phyloP scores from a whole-genome alignment of 2,888 invertebrate species.

The Periphyllus acericola region DNA sequence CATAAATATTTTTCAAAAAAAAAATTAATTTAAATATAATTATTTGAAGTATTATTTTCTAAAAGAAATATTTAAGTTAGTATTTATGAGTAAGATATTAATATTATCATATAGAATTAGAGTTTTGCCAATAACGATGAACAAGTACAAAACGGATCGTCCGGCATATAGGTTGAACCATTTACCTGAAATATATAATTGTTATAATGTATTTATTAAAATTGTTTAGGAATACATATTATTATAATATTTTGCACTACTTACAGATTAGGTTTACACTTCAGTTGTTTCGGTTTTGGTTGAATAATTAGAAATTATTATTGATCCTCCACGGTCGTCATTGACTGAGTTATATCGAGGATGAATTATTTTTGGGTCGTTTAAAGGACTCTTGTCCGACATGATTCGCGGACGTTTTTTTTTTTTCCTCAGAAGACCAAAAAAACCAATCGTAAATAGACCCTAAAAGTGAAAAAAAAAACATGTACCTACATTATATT shows the following conservation, averaged over 20 bases:
- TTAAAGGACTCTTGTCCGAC: conserved; percentile 50
- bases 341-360: conserved; percentile 55
- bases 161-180: background rate
- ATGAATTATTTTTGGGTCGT: conserved; percentile 41
- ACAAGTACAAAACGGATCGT: background rate
- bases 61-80: background rate
- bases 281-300: conserved; percentile 30
- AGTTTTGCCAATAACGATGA: background rate
- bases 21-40: background rate
- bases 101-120: background rate
- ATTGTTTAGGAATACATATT: background rate
- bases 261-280: conserved; percentile 17
- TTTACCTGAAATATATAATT: conserved; percentile 17
- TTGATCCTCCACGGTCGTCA: conserved; percentile 26
- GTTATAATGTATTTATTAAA: background rate
- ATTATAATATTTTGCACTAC: background rate
- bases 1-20: conserved; percentile 10
- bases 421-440: conserved; percentile 55
- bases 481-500: too few relatives aligned
- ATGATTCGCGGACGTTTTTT: conserved; percentile 46
- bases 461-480: conserved; percentile 27
- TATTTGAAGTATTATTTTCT: conserved; percentile 17
- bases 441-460: conserved; percentile 33
- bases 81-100: conserved; percentile 26
- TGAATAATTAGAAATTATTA: conserved; percentile 7